Base-by-base conservation (phyloP, 2,888 invertebrate genomes). In the Apoderus coryli region DNA sequence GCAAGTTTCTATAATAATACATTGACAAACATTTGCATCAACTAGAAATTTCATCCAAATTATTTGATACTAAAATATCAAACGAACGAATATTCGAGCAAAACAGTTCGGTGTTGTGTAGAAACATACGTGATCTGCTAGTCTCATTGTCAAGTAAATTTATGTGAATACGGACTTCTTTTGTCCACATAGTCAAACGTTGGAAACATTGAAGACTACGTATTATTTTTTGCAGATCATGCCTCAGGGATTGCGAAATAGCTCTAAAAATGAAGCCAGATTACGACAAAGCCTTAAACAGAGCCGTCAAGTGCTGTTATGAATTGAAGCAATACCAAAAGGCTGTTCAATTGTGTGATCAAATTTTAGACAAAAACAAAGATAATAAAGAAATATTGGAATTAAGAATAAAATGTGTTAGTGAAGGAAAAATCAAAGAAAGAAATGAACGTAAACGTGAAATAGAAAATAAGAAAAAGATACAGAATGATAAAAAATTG, bases 181-280 rank as follows among this genome's bases (percentile, higher is more conserved):
- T 25, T 25, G n/a, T n/a, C n/a, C n/a, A n/a, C n/a, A n/a, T n/a
- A n/a, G n/a, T n/a, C n/a, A n/a, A n/a, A n/a, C n/a, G n/a, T n/a
- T n/a, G n/a, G n/a, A n/a, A n/a, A n/a, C n/a, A n/a, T n/a, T n/a
- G n/a, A n/a, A n/a, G n/a, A n/a, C n/a, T n/a, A n/a, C 5, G 22
- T 11, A 6, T 27, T 22, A 27, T 25, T 10, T 27, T 11, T 42
- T 40, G 10, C 42, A 66, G 74, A 43, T 84, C 86, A 3, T 65
- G 84, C 6, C 59, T 90, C 10, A 64, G 61, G 36, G 95, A 95
- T 54, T 82, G 85, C 39, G 71, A 81, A 48, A 62, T 66, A 46
- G 88, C 92, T 0, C 48, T 90, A 12, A 69, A 72, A 46, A 65
- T 79, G 25, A 78, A 84, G 42, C 68, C 77, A 0, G 62, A 73